Base-by-base conservation (phyloP, 2,113 vertebrate species). In the Xiphias gladius region DNA sequence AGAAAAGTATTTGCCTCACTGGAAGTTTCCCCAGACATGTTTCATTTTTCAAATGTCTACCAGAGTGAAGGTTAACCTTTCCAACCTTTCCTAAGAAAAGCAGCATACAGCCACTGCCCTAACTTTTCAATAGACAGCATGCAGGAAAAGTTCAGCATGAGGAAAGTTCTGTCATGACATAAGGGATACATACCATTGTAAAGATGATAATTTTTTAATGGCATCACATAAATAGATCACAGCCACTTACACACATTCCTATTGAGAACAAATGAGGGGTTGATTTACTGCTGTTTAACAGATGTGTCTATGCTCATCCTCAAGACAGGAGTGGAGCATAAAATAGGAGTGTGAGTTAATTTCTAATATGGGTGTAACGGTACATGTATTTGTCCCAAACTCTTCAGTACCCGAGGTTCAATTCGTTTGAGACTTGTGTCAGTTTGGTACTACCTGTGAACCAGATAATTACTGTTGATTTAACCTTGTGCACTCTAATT, bases 171-270 rank as follows among this genome's bases (percentile, higher is more conserved):
- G 12, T 35, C 48, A 41, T 54, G 30, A 57, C 71, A 30, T 13
- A 22, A 43, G 19, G 28, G 22, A 82, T 26, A 19, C 13, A 14
- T 62, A 7, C 32, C 35, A 71, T 3, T 59, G 22, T 41, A 20
- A 63, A 50, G 16, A 41, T 7, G 22, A 35, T 74, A 1, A 43
- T 22, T 68, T n/a, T 79, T 69, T 68, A n/a, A 79, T 28, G 35
- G 28, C 10, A 46, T 79, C 52, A 59, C 81, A 58, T 61, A 73
- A 71, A 39, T 12, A 61, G 22, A 68, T 71, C 73, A 66, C 12
- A 77, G 67, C 43, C 41, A 48, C n/a, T 69, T 9, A 54, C 24
- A 67, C 65, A 13, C 16, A 22, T n/a, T 69, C 20, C 46, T 63
- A 16, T 9, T 50, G 58, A n/a, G 14, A 37, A 39, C 39, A 52